Evolutionary conservation across 2,113 vertebrate species (phyloP).

Genomic region (Pseudopipra pipra): DNA sequence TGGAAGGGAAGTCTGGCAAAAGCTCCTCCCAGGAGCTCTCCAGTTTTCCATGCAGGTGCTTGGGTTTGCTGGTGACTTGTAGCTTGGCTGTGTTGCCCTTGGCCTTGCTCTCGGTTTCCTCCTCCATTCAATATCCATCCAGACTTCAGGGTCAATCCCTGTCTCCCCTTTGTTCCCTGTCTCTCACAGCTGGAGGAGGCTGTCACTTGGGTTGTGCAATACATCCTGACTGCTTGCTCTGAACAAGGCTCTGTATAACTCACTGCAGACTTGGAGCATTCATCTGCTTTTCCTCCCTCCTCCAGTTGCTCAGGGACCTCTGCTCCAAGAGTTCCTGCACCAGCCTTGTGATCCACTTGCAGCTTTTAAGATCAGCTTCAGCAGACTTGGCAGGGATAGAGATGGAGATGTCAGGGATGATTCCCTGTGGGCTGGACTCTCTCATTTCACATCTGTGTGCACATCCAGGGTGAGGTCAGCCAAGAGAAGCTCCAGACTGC

Average conservation of each 20-base stretch:
- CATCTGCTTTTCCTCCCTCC: background rate
- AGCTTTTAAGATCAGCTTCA: background rate
- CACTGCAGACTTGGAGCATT: accelerated
- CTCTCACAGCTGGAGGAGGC: background rate
- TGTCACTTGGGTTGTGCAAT: background rate
- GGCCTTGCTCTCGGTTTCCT: background rate
- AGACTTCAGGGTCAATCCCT: background rate
- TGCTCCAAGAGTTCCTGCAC: background rate
- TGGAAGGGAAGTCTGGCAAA: background rate
- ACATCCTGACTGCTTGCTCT: background rate
- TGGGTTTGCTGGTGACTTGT: background rate
- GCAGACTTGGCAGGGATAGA: background rate
- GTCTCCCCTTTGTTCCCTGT: background rate
- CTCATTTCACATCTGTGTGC: background rate
- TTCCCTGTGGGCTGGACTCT: accelerated
- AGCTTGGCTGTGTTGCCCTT: background rate
- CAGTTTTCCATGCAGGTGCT: background rate
- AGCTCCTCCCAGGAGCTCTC: background rate
- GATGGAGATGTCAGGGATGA: background rate
- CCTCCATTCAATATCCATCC: accelerated
- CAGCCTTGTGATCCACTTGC: accelerated
- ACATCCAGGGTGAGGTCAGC: background rate
- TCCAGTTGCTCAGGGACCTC: background rate
- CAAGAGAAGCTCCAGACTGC: background rate
- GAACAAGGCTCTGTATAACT: background rate